Conservation (phyloP, 2,888 invertebrate genomes). For the Latrodectus hesperus region DNA sequence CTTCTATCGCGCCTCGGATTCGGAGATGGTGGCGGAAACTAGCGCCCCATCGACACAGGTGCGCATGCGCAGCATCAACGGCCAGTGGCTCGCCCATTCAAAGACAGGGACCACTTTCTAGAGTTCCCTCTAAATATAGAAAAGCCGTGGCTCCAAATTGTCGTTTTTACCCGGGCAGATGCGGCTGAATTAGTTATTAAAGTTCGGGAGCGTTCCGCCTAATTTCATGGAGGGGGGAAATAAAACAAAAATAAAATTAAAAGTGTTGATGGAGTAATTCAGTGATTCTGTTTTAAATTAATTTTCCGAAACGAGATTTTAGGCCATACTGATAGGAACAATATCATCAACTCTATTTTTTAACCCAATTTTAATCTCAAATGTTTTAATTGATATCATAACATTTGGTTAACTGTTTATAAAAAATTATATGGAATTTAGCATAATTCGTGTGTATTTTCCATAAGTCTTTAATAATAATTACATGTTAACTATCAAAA, state of each 20-base stretch:
- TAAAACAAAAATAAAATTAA: slow-evolving; percentile 3
- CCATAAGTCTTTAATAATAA: too few species aligned
- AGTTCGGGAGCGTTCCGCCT: slow-evolving; percentile 1
- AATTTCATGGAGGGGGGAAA: neutral
- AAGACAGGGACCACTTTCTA: slow-evolving; percentile 31
- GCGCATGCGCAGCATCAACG: slow-evolving; percentile 44
- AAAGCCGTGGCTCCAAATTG: slow-evolving; percentile 20
- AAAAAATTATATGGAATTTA: too few species aligned
- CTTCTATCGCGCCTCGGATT: slow-evolving; percentile 35
- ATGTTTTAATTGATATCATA: too few species aligned
- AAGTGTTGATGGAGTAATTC: neutral
- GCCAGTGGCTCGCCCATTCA: slow-evolving; percentile 54
- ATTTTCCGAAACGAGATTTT: neutral
- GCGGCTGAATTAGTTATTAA: slow-evolving; percentile 30
- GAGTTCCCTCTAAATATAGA: slow-evolving; percentile 56
- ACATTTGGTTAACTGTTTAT: too few species aligned
- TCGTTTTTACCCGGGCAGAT: slow-evolving; percentile 24
- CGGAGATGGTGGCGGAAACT: slow-evolving; percentile 23
- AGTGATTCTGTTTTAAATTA: neutral
- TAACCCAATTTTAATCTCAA: too few species aligned
- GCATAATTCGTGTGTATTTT: too few species aligned
- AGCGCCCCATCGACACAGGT: slow-evolving; percentile 20
- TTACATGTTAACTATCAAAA: too few species aligned
- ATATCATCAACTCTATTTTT: neutral
- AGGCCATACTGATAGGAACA: neutral